A percentile compares a stretch with the other conserved stretches of the same genome.
phyloP scores from a whole-genome alignment of 2,113 vertebrate species.

The Gadus macrocephalus region DNA sequence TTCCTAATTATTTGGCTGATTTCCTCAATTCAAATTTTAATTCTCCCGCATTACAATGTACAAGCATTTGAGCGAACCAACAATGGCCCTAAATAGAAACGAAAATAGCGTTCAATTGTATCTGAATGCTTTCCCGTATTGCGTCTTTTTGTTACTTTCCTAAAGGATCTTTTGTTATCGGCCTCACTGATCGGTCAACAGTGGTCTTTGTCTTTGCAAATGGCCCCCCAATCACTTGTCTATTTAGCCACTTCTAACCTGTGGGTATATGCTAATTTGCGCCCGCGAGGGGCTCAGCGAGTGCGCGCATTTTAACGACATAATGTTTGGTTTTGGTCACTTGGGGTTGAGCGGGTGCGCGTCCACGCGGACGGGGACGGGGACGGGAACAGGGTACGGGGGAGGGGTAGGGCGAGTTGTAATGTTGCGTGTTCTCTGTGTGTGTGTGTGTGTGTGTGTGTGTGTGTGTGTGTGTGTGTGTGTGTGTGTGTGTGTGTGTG shows the following conservation, averaged over 20 bases:
- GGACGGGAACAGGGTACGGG: background rate
- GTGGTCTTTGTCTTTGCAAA: constrained; percentile 93
- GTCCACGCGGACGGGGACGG: constrained; percentile 13
- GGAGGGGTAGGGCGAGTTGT: constrained; percentile 14
- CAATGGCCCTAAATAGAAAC: constrained; percentile 68
- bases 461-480: too few species aligned
- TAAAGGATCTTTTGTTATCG: constrained; percentile 88
- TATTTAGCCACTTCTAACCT: constrained; percentile 81
- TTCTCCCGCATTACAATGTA: constrained; percentile 67
- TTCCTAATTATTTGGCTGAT: constrained; percentile 56
- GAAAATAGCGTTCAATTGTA: constrained; percentile 67
- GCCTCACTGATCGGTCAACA: constrained; percentile 94
- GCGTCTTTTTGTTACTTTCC: constrained; percentile 81
- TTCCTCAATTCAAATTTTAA: constrained; percentile 76
- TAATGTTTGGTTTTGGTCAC: constrained; percentile 71
- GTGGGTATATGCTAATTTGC: constrained; percentile 86
- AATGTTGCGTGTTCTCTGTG: constrained; percentile 33
- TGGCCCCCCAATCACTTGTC: constrained; percentile 90
- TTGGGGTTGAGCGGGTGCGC: constrained; percentile 29
- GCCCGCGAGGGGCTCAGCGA: constrained; percentile 69
- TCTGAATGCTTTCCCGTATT: constrained; percentile 79
- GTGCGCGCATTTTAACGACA: constrained; percentile 79
- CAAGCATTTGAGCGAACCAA: constrained; percentile 61
- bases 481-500: constrained; percentile 2
- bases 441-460: too few species aligned